A percentile compares a stretch with the other conserved stretches of the same genome.
Conservation (phyloP, 1,140 invertebrate species). For the Lordiphosa collinella region DNA sequence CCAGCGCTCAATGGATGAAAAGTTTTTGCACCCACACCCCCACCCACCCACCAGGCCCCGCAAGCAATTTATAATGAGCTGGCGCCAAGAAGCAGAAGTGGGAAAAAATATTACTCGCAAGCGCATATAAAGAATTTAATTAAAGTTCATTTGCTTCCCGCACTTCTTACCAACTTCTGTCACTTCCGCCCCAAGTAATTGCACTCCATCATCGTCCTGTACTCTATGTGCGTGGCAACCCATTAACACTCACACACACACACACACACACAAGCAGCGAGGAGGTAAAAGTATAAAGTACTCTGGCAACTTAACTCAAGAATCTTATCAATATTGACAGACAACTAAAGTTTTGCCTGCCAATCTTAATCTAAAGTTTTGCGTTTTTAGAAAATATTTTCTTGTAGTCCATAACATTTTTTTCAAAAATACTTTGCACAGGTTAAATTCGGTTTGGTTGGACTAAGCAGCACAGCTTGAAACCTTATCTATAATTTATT, state of each 20-base stretch:
- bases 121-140: conserved; percentile 71
- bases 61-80: conserved; percentile 57
- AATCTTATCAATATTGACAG: too few species aligned
- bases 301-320: too few species aligned
- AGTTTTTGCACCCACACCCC: too few species aligned
- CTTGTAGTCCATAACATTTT: too few species aligned
- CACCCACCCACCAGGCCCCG: background rate
- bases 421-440: too few species aligned
- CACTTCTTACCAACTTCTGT: background rate
- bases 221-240: conserved; percentile 14
- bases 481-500: too few species aligned
- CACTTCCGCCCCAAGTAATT: conserved; percentile 66
- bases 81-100: conserved; percentile 23
- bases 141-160: conserved; percentile 61
- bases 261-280: background rate
- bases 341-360: too few species aligned
- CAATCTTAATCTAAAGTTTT: too few species aligned
- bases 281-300: background rate
- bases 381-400: too few species aligned
- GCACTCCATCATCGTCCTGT: conserved; percentile 47
- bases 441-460: too few species aligned
- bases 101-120: conserved; percentile 39
- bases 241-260: conserved; percentile 23
- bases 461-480: too few species aligned
- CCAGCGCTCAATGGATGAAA: background rate